Conservation (phyloP, 2,113 vertebrate genomes). For the Otolemur garnettii region DNA sequence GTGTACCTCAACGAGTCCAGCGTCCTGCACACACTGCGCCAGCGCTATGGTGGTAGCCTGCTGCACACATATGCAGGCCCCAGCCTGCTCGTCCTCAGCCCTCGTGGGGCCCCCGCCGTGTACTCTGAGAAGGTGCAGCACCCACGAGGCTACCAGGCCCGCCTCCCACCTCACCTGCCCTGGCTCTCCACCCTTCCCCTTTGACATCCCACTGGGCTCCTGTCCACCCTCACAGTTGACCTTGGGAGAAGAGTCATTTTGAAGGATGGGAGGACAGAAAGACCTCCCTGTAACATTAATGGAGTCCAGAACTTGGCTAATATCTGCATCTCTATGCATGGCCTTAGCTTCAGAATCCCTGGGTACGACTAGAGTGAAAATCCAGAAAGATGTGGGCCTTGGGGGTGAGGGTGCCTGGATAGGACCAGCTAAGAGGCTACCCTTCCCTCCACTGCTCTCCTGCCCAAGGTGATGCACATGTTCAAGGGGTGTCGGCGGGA, state of each 20-base stretch:
- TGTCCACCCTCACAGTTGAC: neutral
- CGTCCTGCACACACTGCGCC: conserved; percentile 94
- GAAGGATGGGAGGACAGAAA: neutral
- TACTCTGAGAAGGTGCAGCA: conserved; percentile 96
- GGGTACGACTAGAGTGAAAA: neutral
- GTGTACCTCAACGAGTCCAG: conserved; percentile 98
- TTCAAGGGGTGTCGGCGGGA: conserved; percentile 97
- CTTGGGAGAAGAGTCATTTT: neutral
- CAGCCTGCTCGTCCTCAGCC: conserved; percentile 96
- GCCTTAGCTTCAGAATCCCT: neutral
- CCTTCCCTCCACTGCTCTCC: neutral
- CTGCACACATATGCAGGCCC: conserved; percentile 94
- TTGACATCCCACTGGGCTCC: neutral
- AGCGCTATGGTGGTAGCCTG: conserved; percentile 96
- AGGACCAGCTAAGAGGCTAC: neutral
- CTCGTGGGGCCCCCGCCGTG: conserved; percentile 95
- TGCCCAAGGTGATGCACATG: conserved; percentile 97
- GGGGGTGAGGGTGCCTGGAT: neutral
- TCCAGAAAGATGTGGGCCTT: neutral
- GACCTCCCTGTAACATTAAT: neutral
- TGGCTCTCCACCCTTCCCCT: neutral
- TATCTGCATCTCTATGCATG: neutral
- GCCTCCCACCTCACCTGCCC: neutral
- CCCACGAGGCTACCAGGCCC: neutral
- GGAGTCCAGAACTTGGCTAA: neutral